Evolutionary conservation across 2,113 vertebrate species (phyloP), one percentile per base, ranked within the genome.

Genomic region (Zosterops japonicus): DNA sequence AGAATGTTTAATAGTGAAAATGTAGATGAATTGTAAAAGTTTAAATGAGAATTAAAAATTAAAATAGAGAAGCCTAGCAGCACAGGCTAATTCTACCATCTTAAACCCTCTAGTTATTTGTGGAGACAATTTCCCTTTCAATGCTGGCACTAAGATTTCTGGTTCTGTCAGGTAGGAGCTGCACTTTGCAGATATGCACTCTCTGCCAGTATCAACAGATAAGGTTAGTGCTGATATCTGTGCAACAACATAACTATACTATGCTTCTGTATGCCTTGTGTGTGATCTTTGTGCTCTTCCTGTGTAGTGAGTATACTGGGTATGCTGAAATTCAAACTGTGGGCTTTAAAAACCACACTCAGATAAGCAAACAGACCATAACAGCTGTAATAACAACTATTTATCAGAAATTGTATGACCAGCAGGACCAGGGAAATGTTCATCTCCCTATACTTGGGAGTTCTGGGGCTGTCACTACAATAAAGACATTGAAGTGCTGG

Each of bases 311-410:
- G 75, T 84, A 64, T 23, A 33, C 19, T 36, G 63, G 28, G 6
- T 71, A 9, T 41, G 69, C 76, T 87, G 72, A 88, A 88, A 75
- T 89, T 83, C 72, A 92, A 25, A 41, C 36, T 6, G 11, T 25
- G 64, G 79, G 15, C 80, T 93, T 94, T 2, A 56, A 69, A 92
- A 90, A 68, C 87, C 53, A 78, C 65, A 56, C 57, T 93, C 52
- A 29, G 80, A 83, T 59, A 88, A 86, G 72, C 82, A 89, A 94
- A 90, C 90, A 78, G 47, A 90, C 44, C 11, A 10, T 60, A 81
- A 75, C 44, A 78, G 49, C 63, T 67, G 2, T 77, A 21, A 44
- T 80, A 89, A 86, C 46, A 86, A 36, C 67, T 83, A 10, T 79
- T 59, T 72, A 42, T 91, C 76, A 69, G 28, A 44, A 69, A n/a